These are phyloP conservation scores for Xanthia togata DNA, from an alignment of 2,888 invertebrate genomes.

Conservation along the genomic window DNA sequence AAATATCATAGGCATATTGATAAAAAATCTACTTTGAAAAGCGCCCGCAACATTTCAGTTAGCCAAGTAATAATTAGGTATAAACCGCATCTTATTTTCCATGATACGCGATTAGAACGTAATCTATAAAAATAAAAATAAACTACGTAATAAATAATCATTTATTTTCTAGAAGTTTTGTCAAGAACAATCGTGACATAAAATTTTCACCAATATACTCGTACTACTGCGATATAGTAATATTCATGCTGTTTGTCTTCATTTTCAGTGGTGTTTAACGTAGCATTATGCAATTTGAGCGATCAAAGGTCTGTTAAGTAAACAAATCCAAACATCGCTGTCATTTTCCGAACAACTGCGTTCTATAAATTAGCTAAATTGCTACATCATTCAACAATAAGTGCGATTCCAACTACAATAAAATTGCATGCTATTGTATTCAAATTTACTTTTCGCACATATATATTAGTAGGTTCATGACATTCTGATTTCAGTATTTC, in stretches of 20 bases:
- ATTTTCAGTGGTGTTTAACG: constrained; percentile 2
- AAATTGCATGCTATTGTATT: constrained; percentile 43
- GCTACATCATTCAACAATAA: constrained; percentile 25
- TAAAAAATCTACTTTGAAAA: background rate
- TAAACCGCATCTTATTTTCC: background rate
- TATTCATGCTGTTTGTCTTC: background rate
- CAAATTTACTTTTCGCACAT: constrained; percentile 28
- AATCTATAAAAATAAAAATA: background rate
- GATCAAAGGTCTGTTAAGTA: constrained; percentile 27
- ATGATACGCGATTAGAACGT: background rate
- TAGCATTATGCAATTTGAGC: background rate
- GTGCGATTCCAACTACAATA: background rate
- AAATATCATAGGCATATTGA: background rate
- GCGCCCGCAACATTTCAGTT: background rate
- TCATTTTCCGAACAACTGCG: constrained; percentile 32
- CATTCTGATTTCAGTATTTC: constrained; percentile 31
- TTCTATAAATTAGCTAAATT: constrained; percentile 37
- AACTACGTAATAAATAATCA: background rate
- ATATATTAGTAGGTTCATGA: constrained; percentile 18
- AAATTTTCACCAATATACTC: background rate
- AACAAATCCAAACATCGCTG: constrained; percentile 16
- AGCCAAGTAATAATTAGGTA: background rate
- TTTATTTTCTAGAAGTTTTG: background rate
- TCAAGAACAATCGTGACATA: background rate
- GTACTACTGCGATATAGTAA: background rate